Evolutionary conservation across 2,888 invertebrate species (phyloP).

Genomic region (Melipona bicolor): DNA sequence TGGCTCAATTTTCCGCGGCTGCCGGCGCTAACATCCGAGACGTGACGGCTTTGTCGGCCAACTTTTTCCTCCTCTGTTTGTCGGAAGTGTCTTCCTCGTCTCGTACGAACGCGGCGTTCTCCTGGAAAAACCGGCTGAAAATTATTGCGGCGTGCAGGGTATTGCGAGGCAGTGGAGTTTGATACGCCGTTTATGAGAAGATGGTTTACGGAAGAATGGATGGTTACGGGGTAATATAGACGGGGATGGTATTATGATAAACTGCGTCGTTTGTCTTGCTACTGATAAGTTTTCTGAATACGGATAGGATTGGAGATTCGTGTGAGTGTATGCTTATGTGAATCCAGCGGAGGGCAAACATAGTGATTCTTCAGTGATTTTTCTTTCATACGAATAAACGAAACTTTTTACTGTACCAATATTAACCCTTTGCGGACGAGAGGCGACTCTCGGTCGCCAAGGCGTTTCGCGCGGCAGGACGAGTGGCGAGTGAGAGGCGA

Average conservation of each 20-base stretch:
- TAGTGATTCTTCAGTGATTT: too few species aligned
- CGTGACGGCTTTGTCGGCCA: slow-evolving; percentile 50
- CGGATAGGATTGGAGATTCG: too few species aligned
- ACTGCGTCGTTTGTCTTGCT: not conserved
- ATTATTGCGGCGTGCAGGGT: slow-evolving; percentile 16
- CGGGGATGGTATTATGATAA: not conserved
- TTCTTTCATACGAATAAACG: too few species aligned
- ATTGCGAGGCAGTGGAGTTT: not conserved
- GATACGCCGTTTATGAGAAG: not conserved
- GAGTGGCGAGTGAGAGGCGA: too few species aligned
- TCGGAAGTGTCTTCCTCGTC: not conserved
- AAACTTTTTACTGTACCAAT: too few species aligned
- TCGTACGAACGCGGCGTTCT: not conserved
- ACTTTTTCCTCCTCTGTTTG: not conserved
- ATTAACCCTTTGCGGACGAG: too few species aligned
- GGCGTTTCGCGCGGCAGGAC: too few species aligned
- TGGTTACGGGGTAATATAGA: not conserved
- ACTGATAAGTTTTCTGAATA: not conserved
- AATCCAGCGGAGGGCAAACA: too few species aligned
- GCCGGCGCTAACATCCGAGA: slow-evolving; percentile 42
- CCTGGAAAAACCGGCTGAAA: slow-evolving; percentile 13
- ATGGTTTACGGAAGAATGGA: not conserved
- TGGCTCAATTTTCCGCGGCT: slow-evolving; percentile 69
- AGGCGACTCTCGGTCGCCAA: too few species aligned
- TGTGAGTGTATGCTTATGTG: too few species aligned